These are phyloP conservation scores for Pristiophorus japonicus DNA, from an alignment of 2,113 vertebrate genomes.

Conservation along the genomic window DNA sequence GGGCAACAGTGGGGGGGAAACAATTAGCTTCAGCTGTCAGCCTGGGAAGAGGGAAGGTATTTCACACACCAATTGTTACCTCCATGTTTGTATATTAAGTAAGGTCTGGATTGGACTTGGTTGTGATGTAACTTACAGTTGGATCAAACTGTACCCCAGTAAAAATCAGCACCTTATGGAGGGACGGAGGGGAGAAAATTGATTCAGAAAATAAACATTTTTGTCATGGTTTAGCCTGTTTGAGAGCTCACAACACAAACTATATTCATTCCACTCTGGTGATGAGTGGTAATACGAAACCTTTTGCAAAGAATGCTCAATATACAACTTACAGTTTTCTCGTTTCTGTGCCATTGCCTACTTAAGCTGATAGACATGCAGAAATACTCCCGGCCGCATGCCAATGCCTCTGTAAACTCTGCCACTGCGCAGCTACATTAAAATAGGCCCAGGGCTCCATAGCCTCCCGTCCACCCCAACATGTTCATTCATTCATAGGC, in stretches of 20 bases:
- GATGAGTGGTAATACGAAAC: not conserved
- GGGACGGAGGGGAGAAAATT: not conserved
- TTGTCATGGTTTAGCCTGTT: not conserved
- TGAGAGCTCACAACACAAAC: not conserved
- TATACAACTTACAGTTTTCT: not conserved
- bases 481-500: too few species aligned
- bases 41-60: not conserved
- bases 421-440: not conserved
- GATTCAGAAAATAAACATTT: not conserved
- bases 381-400: too few species aligned
- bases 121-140: not conserved
- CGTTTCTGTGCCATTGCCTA: too few species aligned
- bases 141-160: not conserved
- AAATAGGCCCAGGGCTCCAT: not conserved
- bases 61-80: not conserved
- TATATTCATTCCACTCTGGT: not conserved
- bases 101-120: not conserved
- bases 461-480: not conserved
- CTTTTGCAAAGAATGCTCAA: not conserved
- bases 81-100: too few species aligned
- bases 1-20: not conserved
- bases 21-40: not conserved
- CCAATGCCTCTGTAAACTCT: too few species aligned
- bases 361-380: too few species aligned
- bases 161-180: not conserved